Evolutionary conservation across 2,888 invertebrate species (phyloP), one percentile per base, ranked within the genome.

Genomic region (Lobophora halterata): DNA sequence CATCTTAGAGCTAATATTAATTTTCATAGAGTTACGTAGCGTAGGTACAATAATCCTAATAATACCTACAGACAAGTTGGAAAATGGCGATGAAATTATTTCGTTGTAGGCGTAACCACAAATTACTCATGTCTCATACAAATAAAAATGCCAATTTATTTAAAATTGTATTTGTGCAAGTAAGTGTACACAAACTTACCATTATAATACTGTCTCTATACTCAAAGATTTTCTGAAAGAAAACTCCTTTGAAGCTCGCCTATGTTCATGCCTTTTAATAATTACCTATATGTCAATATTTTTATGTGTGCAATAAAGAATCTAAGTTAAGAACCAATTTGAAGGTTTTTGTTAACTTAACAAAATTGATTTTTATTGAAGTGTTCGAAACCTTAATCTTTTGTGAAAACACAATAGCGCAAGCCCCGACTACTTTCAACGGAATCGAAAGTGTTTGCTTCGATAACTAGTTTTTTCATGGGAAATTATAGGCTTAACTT

Each of bases 1-100:
- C 64, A 70, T 72, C 58, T 60, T 61, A 67, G 66, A 57, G 55
- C 58, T 55, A 48, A 61, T 61, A 57, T 65, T 65, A 67, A 68
- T 72, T 65, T 62, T 58, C 62, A 58, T 58, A 56, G 49, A 60
- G 51, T 56, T n/a, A n/a, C n/a, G n/a, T n/a, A n/a, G 52, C 51
- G 56, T 54, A 58, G 60, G 62, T 64, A 47, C 39, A 21, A 41
- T 52, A 49, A 48, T 53, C 46, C 27, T 36, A 24, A 30, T 37
- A 46, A 38, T 16, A 35, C 37, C 11, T 30, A 14, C 34, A 28
- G 35, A 39, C 39, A 40, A 36, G 45, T 45, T 45, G 33, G 17
- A 5, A 32, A 39, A 35, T 31, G 21, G 20, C 29, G 42, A 26
- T 36, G 33, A 42, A 36, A 29, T 40, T 42, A 18, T 20, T 33